These are phyloP conservation scores for Theropithecus gelada DNA, from an alignment of 2,113 vertebrate species.

Conservation along the genomic window DNA sequence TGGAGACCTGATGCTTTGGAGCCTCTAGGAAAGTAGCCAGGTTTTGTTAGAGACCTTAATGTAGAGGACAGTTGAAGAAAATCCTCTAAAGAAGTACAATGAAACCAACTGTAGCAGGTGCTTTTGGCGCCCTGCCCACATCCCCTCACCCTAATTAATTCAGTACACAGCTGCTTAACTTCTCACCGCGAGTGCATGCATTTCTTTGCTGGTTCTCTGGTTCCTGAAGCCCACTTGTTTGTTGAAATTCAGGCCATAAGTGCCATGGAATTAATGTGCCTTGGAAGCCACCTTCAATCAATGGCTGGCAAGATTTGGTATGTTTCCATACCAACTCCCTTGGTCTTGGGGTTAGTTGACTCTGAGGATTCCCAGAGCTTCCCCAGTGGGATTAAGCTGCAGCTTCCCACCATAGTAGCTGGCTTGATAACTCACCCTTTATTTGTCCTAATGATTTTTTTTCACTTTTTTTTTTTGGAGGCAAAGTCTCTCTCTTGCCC, in stretches of 20 bases:
- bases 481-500: too few relatives aligned
- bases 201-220: neutral
- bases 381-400: neutral
- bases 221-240: neutral
- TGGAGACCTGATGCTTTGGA: neutral
- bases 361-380: neutral
- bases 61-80: neutral
- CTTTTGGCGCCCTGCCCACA: neutral
- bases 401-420: neutral
- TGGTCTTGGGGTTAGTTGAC: neutral
- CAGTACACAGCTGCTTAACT: neutral
- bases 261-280: neutral
- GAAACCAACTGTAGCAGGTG: neutral
- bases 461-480: too few relatives aligned
- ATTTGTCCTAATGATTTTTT: neutral
- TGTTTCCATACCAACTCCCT: neutral
- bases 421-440: neutral
- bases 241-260: neutral
- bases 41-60: neutral
- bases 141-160: neutral
- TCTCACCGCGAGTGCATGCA: neutral
- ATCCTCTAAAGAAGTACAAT: neutral
- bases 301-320: neutral
- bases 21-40: neutral
- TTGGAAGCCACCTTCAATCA: neutral